Base-by-base conservation (phyloP, 2,113 vertebrate genomes). In the Bufo bufo region DNA sequence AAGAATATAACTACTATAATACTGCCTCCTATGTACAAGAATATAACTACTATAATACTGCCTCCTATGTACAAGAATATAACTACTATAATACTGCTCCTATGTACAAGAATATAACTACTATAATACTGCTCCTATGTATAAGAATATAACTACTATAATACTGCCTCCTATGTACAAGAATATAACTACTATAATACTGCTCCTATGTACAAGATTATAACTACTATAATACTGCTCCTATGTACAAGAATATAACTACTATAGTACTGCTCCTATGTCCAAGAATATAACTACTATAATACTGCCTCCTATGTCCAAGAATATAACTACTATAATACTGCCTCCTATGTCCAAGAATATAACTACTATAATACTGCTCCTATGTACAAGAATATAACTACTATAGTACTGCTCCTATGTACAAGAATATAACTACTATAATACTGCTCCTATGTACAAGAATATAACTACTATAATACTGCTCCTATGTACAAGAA, bases 171-270 rank as follows among this genome's bases (percentile, higher is more conserved):
- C 10, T 69, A 69, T 69, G 11, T 69, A 69, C 65, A 69, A 69
- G 20, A 66, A 66, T 66, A 66, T 66, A 66, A 66, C 63, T 66
- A n/a, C 63, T 66, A 66, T 66, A 66, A n/a, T 66, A 66, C 63
- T 66, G 20, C 20, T 11, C 19, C 63, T 66, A 66, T 66, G 20
- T 66, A 66, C 63, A n/a, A 66, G 63, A 23, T n/a, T 66, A 66
- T 66, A 66, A n/a, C 63, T 66, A n/a, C 63, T 66, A 66, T 66
- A 66, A n/a, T 66, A 66, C 63, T 59, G 6, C 63, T 3, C 6
- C 63, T 66, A 66, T 66, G 6, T 66, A 66, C 63, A 20, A 66
- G 63, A 23, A 66, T 66, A 66, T 66, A 66, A 66, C 63, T 66
- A n/a, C 63, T 66, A 23, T 66, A 66, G 7, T 66, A 66, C 63